phyloP scores from a whole-genome alignment of 2,797 vertebrate genomes.

The Sebastes glaucus region DNA sequence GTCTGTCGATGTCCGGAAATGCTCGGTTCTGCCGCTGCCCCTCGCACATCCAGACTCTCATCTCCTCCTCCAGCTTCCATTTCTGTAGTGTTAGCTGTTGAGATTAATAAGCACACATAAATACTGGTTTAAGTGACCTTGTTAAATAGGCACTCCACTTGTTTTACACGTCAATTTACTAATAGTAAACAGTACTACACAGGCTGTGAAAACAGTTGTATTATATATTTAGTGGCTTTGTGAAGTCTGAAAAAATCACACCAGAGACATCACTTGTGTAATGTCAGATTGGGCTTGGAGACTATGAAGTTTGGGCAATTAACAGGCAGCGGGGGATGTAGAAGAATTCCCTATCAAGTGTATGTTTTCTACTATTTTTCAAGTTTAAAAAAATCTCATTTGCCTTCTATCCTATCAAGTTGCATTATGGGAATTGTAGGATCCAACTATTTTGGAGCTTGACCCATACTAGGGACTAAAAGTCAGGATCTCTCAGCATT shows the following conservation, averaged over 20 bases:
- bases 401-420: neutral
- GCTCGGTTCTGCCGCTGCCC: constrained; percentile 15
- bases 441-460: too few relatives aligned
- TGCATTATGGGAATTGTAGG: neutral
- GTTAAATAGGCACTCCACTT: neutral
- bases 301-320: neutral
- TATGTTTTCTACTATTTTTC: neutral
- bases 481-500: too few relatives aligned
- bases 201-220: neutral
- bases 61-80: constrained; percentile 59
- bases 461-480: too few relatives aligned
- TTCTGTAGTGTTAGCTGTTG: constrained; percentile 30
- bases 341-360: neutral
- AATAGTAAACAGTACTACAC: neutral
- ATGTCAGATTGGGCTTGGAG: neutral
- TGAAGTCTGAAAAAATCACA: neutral
- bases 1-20: constrained; percentile 8
- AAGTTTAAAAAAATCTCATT: neutral
- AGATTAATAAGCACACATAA: neutral
- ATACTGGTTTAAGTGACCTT: neutral
- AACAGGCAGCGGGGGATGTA: neutral
- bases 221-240: neutral
- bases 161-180: neutral
- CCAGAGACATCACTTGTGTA: neutral
- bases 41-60: constrained; percentile 15